Percentiles rank a stretch among this genome's conserved stretches.
phyloP scores from a whole-genome alignment of 2,113 vertebrate genomes.

The Phalacrocorax aristotelis region DNA sequence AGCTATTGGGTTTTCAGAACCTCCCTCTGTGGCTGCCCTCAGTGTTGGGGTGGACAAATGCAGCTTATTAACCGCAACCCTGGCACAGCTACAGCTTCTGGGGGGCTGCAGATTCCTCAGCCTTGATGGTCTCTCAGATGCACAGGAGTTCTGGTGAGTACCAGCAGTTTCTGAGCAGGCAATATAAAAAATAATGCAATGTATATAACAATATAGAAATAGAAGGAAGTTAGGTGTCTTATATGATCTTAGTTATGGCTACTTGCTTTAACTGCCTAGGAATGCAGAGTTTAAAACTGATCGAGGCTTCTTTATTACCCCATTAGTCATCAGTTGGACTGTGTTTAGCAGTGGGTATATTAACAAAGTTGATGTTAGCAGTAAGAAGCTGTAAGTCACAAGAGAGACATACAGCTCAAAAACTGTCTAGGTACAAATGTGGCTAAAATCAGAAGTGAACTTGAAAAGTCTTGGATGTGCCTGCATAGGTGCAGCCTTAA shows the following conservation, averaged over 20 bases:
- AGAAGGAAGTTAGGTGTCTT: background rate
- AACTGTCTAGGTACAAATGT: background rate
- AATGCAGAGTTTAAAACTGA: background rate
- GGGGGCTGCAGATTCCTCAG: background rate
- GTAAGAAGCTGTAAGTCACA: background rate
- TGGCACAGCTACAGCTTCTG: background rate
- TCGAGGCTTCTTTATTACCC: background rate
- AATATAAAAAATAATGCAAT: background rate
- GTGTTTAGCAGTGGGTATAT: background rate
- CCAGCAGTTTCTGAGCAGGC: background rate
- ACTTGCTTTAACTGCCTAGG: background rate
- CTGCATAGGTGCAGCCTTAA: background rate
- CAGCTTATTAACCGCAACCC: background rate
- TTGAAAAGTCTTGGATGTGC: background rate
- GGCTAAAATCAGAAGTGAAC: background rate
- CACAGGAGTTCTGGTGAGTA: background rate
- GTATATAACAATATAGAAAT: accelerated
- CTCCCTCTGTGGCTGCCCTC: background rate
- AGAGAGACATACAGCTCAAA: background rate
- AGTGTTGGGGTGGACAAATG: background rate
- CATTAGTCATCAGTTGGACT: background rate
- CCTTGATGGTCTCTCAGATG: background rate
- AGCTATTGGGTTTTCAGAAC: background rate
- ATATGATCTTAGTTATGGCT: background rate
- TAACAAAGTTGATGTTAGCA: background rate